A percentile compares a stretch with the other conserved stretches of the same genome.
phyloP scores from a whole-genome alignment of 2,888 invertebrate species.

The Nematopogon swammerdamellus region DNA sequence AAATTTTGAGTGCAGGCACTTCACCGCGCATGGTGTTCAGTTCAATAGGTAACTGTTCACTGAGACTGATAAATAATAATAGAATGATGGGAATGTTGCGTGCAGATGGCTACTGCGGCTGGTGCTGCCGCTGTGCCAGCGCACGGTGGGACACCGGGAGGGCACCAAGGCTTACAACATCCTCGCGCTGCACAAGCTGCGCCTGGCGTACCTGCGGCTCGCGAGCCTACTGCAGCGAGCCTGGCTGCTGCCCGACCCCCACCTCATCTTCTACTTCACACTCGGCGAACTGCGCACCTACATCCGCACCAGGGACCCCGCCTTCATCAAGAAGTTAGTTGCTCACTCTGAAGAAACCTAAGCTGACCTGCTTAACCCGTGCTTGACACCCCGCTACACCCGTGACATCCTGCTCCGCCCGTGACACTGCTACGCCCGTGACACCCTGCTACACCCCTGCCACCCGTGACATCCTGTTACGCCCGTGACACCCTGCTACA shows the following conservation, averaged over 20 bases:
- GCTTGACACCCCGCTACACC: too few relatives aligned
- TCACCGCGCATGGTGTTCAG: too few relatives aligned
- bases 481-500: too few relatives aligned
- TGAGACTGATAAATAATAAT: too few relatives aligned
- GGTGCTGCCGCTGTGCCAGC: constrained; percentile 58
- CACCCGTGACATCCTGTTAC: too few relatives aligned
- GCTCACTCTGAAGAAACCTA: constrained; percentile 2
- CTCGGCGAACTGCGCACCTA: constrained; percentile 61
- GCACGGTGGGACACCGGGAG: constrained; percentile 63
- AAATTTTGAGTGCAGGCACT: too few relatives aligned
- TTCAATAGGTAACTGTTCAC: too few relatives aligned
- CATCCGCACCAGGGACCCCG: constrained; percentile 48
- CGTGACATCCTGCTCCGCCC: too few relatives aligned
- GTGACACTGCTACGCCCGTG: too few relatives aligned
- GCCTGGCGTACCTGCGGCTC: constrained; percentile 56
- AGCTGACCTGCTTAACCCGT: background rate
- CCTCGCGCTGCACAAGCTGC: constrained; percentile 52
- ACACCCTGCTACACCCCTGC: too few relatives aligned
- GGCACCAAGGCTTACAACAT: constrained; percentile 61
- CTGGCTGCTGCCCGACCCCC: constrained; percentile 61
- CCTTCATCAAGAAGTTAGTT: constrained; percentile 61
- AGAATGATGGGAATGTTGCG: too few relatives aligned
- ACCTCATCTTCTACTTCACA: constrained; percentile 67
- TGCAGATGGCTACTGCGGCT: constrained; percentile 57
- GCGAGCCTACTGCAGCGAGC: constrained; percentile 56